Conservation (phyloP, 2,797 vertebrate species). For the Cuniculus paca region DNA sequence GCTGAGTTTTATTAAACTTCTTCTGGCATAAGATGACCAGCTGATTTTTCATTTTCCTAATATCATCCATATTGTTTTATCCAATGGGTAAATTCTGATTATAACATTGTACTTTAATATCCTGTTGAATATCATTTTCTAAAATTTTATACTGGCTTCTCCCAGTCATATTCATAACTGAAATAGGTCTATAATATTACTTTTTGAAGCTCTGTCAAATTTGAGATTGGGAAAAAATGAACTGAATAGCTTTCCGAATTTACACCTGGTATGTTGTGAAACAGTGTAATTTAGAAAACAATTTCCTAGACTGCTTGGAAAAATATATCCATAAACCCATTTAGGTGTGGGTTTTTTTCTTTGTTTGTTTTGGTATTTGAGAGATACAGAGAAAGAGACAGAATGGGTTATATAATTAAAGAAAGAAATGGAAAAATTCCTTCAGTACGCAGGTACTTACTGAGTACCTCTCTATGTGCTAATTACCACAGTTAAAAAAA, state of each 20-base stretch:
- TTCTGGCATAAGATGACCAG: not conserved
- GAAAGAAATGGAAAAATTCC: not conserved
- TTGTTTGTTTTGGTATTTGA: not conserved
- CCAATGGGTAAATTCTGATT: slow-evolving; percentile 27
- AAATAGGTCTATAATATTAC: not conserved
- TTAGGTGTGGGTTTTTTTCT: not conserved
- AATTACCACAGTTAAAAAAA: not conserved
- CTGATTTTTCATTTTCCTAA: slow-evolving; percentile 36
- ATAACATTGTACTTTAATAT: slow-evolving; percentile 50
- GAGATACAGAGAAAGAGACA: not conserved
- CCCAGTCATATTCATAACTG: slow-evolving; percentile 8
- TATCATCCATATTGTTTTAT: not conserved
- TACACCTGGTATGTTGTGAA: not conserved
- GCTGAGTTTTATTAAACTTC: slow-evolving; percentile 43
- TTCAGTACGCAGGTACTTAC: not conserved
- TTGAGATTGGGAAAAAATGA: slow-evolving; percentile 57
- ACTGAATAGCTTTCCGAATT: not conserved
- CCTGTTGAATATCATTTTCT: slow-evolving; percentile 35
- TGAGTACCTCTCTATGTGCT: not conserved
- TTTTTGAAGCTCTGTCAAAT: slow-evolving; percentile 18
- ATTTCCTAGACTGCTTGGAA: slow-evolving; percentile 48
- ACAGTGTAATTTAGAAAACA: slow-evolving; percentile 50
- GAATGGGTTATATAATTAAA: not conserved
- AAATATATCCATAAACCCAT: not conserved
- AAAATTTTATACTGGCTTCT: slow-evolving; percentile 60